Base-by-base conservation (phyloP, 2,888 invertebrate species). In the Cremastobaeus sp. region DNA sequence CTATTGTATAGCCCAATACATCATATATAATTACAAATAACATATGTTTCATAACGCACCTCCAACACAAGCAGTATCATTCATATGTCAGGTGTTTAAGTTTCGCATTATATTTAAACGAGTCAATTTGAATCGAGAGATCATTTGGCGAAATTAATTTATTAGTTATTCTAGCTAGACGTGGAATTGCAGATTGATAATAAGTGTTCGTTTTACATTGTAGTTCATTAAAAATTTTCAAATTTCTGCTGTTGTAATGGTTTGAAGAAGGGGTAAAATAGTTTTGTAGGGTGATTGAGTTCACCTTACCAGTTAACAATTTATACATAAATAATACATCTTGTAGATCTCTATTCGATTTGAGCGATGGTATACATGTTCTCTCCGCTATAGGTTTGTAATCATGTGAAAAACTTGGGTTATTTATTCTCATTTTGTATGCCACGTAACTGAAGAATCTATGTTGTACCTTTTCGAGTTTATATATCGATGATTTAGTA, bases 381-480 rank as follows among this genome's bases (percentile, higher is more conserved):
- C 15, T 6, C n/a, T 15, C 15, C 9, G 54, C 37, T 1, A 54
- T 54, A 2, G 21, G 6, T 4, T 37, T 18, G 12, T 54, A 54
- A 25, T 54, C 34, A 45, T 59, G 45, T 12, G 32, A 47, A 25
- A 30, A 34, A 6, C 2, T 30, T 1, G 47, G 59, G 18, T 47
- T 59, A 17, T 3, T 14, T n/a, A 59, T 14, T 5, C 25, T 20
- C 6, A 20, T 1, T 60, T 60, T 47, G 11, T 11, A 37, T 2
- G 60, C 62, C 3, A 18, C 41, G 20, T 39, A 48, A 14, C 30
- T 28, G 1, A 62, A 48, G 30, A 48, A 62, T 50, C 14, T 48
- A 18, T 62, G 62, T 48, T 60, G 60, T 4, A 60, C 39, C 11
- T n/a, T 0, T 37, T 60, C 47, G 2, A 60, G 3, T 25, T 21